phyloP scores from a whole-genome alignment of 2,888 invertebrate species.

The Erebia ligea region DNA sequence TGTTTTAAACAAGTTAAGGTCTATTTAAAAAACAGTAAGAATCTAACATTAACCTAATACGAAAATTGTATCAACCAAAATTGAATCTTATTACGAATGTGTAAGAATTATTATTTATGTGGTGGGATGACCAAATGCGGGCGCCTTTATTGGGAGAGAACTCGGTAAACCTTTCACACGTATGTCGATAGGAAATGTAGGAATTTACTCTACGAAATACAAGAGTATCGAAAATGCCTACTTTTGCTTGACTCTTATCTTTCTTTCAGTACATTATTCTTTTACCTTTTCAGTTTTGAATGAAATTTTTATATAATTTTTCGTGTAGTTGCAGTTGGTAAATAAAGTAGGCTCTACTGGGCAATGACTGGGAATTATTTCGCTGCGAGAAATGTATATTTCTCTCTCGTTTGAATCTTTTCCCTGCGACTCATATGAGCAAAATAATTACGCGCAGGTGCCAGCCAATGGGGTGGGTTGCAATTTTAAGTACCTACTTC shows the following conservation, averaged over 20 bases:
- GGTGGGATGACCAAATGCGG: slow-evolving; percentile 25
- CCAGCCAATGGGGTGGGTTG: no score
- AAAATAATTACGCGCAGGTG: no score
- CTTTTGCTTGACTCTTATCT: slow-evolving; percentile 17
- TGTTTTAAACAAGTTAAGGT: slow-evolving; percentile 10
- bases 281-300: neutral
- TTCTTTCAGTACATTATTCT: neutral
- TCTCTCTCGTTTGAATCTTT: no score
- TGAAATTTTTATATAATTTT: neutral
- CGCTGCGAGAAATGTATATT: no score
- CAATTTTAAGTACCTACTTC: no score
- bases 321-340: neutral
- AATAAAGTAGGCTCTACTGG: no score
- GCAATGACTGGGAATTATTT: no score
- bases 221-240: slow-evolving; percentile 20
- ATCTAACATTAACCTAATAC: neutral
- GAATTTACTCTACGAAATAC: slow-evolving; percentile 41
- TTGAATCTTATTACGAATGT: slow-evolving; percentile 22
- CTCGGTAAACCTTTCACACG: slow-evolving; percentile 39
- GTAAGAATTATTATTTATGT: slow-evolving; percentile 21
- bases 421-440: no score
- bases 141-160: slow-evolving; percentile 37
- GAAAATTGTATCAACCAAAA: slow-evolving; percentile 14
- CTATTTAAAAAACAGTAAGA: neutral
- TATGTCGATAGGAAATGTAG: slow-evolving; percentile 42